These are phyloP conservation scores for Leucosticte australis DNA, from an alignment of 2,113 vertebrate species.

Conservation along the genomic window DNA sequence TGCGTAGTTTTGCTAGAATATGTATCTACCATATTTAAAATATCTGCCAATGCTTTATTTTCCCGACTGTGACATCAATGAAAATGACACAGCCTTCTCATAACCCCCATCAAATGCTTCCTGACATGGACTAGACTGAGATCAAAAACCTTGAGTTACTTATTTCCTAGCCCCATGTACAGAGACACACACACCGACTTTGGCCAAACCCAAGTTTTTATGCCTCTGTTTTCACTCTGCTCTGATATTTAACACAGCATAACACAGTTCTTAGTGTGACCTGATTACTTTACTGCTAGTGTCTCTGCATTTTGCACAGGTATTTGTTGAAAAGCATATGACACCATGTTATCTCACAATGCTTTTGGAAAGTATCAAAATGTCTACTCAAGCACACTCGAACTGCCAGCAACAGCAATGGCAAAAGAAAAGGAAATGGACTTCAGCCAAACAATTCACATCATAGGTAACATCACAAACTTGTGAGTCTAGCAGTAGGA, in stretches of 20 bases:
- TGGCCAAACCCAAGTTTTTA: background rate
- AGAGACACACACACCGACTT: background rate
- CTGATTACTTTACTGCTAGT: background rate
- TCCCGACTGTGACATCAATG: background rate
- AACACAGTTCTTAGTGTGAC: background rate
- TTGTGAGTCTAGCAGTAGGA: background rate
- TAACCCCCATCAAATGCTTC: background rate
- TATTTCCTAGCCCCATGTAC: background rate
- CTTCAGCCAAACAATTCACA: background rate
- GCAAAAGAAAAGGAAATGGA: background rate
- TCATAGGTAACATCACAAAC: background rate
- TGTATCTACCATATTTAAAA: background rate
- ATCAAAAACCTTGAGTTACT: background rate
- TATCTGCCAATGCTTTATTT: background rate
- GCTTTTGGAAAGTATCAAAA: background rate
- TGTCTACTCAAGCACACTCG: accelerated
- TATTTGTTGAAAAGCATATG: background rate
- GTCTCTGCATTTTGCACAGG: background rate
- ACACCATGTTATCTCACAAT: background rate
- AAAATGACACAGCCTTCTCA: accelerated
- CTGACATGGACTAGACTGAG: background rate
- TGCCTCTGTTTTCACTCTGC: background rate
- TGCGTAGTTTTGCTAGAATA: background rate
- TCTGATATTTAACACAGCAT: background rate
- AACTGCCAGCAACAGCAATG: background rate